Percentiles rank a stretch among this genome's conserved stretches.
phyloP scores from a whole-genome alignment of 92 coral and sea anemone species.

The Ricordea florida region DNA sequence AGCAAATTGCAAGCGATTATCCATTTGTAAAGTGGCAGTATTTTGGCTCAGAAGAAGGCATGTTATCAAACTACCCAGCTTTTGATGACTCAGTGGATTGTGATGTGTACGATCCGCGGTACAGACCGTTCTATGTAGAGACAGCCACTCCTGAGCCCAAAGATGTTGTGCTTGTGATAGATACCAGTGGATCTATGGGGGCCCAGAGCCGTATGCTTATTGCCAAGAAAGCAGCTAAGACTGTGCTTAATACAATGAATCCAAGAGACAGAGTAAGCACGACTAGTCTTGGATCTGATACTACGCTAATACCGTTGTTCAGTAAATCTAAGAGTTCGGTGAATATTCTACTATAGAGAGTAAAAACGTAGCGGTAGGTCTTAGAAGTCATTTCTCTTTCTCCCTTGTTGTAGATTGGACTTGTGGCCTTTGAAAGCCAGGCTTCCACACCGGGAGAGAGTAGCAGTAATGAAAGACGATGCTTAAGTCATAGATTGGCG shows the following conservation, averaged over 20 bases:
- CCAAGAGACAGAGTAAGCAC: constrained; percentile 65
- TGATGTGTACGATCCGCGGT: constrained; percentile 48
- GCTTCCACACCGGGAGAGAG: constrained; percentile 25
- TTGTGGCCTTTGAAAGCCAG: not conserved
- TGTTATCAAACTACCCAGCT: constrained; percentile 39
- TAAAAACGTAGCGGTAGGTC: too few species aligned
- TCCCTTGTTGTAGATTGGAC: not conserved
- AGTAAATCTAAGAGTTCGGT: too few species aligned
- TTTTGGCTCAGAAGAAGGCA: constrained; percentile 71
- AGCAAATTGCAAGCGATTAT: not conserved
- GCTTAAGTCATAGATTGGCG: constrained; percentile 34
- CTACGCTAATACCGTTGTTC: not conserved
- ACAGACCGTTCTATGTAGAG: constrained; percentile 65
- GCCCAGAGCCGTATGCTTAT: not conserved
- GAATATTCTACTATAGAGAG: too few species aligned
- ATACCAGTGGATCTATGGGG: constrained; percentile 66
- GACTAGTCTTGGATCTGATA: not conserved
- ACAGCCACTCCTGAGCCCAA: constrained; percentile 64
- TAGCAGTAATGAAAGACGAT: not conserved
- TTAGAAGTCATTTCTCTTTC: not conserved
- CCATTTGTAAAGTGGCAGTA: constrained; percentile 61
- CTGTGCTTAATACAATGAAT: constrained; percentile 56
- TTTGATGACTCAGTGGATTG: constrained; percentile 24
- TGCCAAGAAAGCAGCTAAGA: constrained; percentile 60
- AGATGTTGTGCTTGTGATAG: constrained; percentile 67